Base-by-base conservation (phyloP, 2,113 vertebrate genomes). In the Aspiorhynchus laticeps region DNA sequence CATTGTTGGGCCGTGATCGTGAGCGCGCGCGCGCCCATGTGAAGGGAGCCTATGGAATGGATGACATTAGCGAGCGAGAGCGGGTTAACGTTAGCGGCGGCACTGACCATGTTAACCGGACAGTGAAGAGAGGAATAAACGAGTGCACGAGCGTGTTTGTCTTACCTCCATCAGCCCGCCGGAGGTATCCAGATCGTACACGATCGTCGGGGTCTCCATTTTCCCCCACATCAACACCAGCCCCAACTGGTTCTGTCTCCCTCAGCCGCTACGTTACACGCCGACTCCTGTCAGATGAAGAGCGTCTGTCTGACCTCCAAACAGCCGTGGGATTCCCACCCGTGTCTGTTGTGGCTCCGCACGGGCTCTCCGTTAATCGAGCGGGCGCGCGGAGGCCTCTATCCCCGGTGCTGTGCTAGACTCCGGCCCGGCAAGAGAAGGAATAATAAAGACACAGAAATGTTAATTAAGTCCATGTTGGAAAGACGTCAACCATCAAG, bases 151-250 rank as follows among this genome's bases (percentile, higher is more conserved):
- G 67, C 28, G n/a, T 33, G 7, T 26, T 59, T 83, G 17, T 89
- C 95, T 95, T 92, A 96, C 96, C 96, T 97, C 96, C 96, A 96
- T 96, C 59, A 97, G 94, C 88, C 96, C 96, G 91, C 96, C 96
- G 73, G 96, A 95, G 91, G 96, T 97, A 92, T 97, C 96, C 95
- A 97, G 93, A 92, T 97, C 96, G 95, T 97, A 97, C 87, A 97
- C 96, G 93, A 97, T 96, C 92, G 96, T 96, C 93, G 96, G 96
- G 93, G 96, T 95, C 95, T 97, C 96, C 96, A 97, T 97, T 95
- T 96, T 96, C 91, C 95, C 96, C 96, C 96, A 96, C 96, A 96
- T 96, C 95, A 95, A 96, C 93, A 94, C 93, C 93, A 92, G 77
- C 9, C 24, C 31, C 75, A 59, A 78, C 85, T 75, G 75, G 61